Percentiles rank a stretch among this genome's conserved stretches.
Conservation (phyloP, 1,140 invertebrate species). For the Drosophila nigromelanica region DNA sequence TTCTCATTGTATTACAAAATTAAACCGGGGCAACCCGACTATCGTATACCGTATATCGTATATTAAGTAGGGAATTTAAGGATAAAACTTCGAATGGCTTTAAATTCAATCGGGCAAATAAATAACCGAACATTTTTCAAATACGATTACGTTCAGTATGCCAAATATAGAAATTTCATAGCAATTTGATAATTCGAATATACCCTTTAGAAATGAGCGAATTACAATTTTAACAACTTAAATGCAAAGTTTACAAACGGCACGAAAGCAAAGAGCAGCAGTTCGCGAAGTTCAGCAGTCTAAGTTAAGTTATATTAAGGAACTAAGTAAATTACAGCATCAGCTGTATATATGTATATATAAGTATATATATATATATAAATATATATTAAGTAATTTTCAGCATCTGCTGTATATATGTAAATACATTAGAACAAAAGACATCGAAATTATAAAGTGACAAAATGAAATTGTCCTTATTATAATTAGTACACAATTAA, state of each 20-base stretch:
- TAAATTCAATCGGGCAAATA: no score
- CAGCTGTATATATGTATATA: background rate
- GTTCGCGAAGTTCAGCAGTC: background rate
- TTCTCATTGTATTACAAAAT: slow-evolving; percentile 3
- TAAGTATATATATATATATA: background rate
- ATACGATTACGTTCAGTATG: no score
- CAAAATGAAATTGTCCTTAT: background rate
- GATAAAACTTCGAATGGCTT: no score
- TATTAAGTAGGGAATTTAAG: no score
- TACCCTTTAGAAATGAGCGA: background rate
- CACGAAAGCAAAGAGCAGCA: slow-evolving; percentile 7
- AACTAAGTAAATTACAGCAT: slow-evolving; percentile 14
- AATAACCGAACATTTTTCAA: no score
- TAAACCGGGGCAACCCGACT: no score
- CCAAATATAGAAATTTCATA: no score
- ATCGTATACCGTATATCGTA: no score
- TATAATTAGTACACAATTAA: no score
- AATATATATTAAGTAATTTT: slow-evolving; percentile 11
- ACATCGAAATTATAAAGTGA: background rate
- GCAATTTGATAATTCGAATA: background rate
- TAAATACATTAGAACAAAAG: background rate
- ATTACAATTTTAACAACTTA: slow-evolving; percentile 10
- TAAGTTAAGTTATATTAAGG: slow-evolving; percentile 20
- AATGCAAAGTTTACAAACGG: slow-evolving; percentile 18
- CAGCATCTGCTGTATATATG: background rate